Base-by-base conservation (phyloP, 2,113 vertebrate genomes). In the Poeciliopsis occidentalis region DNA sequence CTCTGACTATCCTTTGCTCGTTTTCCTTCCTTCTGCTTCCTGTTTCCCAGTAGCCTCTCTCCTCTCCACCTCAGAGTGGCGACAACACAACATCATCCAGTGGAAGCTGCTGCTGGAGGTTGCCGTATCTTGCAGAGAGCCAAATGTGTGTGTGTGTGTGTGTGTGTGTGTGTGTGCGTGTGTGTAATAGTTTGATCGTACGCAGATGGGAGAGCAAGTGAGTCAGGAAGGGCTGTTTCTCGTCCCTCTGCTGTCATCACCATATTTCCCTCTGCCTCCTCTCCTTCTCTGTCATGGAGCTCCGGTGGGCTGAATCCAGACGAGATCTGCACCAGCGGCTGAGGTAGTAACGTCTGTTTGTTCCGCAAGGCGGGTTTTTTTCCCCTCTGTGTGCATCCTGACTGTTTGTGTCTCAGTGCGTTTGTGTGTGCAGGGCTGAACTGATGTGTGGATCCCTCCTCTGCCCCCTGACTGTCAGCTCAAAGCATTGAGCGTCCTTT, bases 211-310 rank as follows among this genome's bases (percentile, higher is more conserved):
- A 89, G 80, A 76, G 80, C 64, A 71, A 82, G 83, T 87, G 89
- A 91, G 80, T 90, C 87, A 88, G 90, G 79, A 85, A 88, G 75
- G 82, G 85, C 84, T 90, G 83, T 80, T 87, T 90, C 91, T 82
- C 90, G 83, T 91, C 91, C 76, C 79, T 60, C 22, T 57, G 15
- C 84, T 85, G 85, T 81, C 83, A 66, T 81, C 85, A 34, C 83
- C 81, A 82, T 87, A 79, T 70, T 70, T 80, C 75, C 30, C 82
- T 81, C 71, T 87, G 65, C 76, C 78, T 87, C 84, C 79, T 79
- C 83, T 87, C 69, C 85, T 29, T 77, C 77, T 85, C 85, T 84
- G 79, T 78, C 81, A 93, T 93, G 92, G 88, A 87, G 86, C 88
- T 88, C 76, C 78, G 73, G 76, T 87, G 82, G 86, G 78, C 85